These are phyloP conservation scores for Thaumetopoea pityocampa DNA, from an alignment of 1,140 invertebrate species.

Conservation along the genomic window DNA sequence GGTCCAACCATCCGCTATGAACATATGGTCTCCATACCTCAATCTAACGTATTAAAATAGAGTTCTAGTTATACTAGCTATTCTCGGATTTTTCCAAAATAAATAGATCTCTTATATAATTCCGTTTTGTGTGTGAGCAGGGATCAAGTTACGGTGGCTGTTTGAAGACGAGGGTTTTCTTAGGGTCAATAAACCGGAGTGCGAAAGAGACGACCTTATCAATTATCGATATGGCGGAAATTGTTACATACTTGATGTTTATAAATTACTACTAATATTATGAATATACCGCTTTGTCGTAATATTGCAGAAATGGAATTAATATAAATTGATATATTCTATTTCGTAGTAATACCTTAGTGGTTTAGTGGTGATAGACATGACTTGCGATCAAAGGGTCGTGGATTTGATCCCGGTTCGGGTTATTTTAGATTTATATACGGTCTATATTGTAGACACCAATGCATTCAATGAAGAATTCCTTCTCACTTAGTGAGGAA, in stretches of 20 bases:
- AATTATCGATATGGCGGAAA: constrained; percentile 53
- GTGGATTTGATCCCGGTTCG: too few species aligned
- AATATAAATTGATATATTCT: too few species aligned
- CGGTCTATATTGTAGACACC: too few species aligned
- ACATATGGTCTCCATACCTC: constrained; percentile 8
- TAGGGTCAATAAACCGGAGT: constrained; percentile 42
- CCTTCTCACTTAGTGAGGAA: too few species aligned
- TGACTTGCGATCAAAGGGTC: too few species aligned
- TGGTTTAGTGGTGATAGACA: too few species aligned
- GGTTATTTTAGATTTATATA: too few species aligned
- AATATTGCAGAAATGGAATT: too few species aligned
- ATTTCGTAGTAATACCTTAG: too few species aligned
- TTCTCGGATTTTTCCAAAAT: background rate
- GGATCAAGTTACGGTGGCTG: constrained; percentile 22
- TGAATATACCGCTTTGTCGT: constrained; percentile 14
- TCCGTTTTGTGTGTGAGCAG: background rate
- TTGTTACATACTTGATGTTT: too few species aligned
- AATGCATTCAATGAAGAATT: too few species aligned
- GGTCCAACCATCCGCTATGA: constrained; percentile 12
- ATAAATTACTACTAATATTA: too few species aligned
- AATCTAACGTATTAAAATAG: background rate
- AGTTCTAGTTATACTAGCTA: constrained; percentile 16
- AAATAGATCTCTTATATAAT: background rate
- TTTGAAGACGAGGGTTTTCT: constrained; percentile 28
- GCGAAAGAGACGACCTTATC: constrained; percentile 50